Base-by-base conservation (phyloP, 2,888 invertebrate genomes). In the Apotomis capreana region DNA sequence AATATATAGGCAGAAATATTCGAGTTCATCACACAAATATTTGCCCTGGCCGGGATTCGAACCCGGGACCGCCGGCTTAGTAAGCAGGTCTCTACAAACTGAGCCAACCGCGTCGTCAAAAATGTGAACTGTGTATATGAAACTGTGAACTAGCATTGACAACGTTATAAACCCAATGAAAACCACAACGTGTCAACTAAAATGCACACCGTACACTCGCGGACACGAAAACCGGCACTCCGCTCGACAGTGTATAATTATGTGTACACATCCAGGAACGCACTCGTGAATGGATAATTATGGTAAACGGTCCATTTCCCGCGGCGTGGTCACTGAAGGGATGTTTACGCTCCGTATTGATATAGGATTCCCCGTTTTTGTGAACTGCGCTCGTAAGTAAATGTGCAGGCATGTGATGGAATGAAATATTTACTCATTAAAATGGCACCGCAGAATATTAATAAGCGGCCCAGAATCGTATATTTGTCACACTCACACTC, bases 271-370 rank as follows among this genome's bases (percentile, higher is more conserved):
- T 80, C 78, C 80, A 77, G 80, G 79, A 86, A 87, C 85, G 83
- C 82, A 83, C 78, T 82, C 79, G 81, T 82, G 81, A 86, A 86
- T 83, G 83, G 84, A 84, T 86, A 86, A 87, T 88, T 86, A 86
- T 80, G 82, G 84, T 80, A 80, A 84, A 84, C 80, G 82, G 79
- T 79, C 81, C 26, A 84, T 87, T 87, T 84, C 81, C 83, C 82
- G 78, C 77, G 76, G 76, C 69, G 70, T 74, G 65, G 69, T 70
- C 68, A 61, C 58, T 36, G 57, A 61, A 70, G 44, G 65, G 68
- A 55, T 73, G 76, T 74, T 76, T 73, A 68, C 71, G 69, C 51
- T 69, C 9, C 46, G 64, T 68, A 62, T 65, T 54, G 68, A 64
- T 65, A 61, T 59, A 64, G 63, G 52, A 52, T 58, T 40, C 61